phyloP scores from a whole-genome alignment of 2,797 vertebrate species.

The Pangasius sanitwongsei region DNA sequence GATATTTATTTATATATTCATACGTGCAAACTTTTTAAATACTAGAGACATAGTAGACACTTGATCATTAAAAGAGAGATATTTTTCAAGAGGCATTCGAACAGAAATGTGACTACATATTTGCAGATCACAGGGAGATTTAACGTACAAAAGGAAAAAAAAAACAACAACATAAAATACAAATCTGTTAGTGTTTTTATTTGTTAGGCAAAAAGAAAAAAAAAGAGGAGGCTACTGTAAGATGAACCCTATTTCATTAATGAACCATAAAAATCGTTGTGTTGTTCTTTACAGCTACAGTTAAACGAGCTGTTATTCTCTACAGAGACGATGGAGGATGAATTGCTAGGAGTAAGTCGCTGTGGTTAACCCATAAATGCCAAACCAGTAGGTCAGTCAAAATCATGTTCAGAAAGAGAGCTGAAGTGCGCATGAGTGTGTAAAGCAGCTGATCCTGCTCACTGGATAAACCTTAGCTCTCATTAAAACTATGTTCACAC shows the following conservation, averaged over 20 bases:
- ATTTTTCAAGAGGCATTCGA: not conserved
- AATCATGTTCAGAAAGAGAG: not conserved
- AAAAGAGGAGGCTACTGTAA: conserved; percentile 18
- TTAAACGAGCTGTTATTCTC: not conserved
- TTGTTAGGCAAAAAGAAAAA: conserved; percentile 30
- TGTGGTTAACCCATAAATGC: not conserved
- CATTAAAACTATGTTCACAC: too few species aligned
- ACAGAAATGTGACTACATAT: conserved; percentile 25
- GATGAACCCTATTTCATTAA: conserved; percentile 32
- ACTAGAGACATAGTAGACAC: not conserved
- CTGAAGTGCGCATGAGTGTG: not conserved
- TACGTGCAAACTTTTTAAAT: not conserved
- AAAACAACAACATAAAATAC: not conserved
- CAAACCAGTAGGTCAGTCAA: not conserved
- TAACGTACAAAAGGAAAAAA: not conserved
- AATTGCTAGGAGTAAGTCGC: not conserved
- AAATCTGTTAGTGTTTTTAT: conserved; percentile 45
- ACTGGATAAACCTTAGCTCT: not conserved
- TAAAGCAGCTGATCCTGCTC: not conserved
- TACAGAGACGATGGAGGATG: not conserved
- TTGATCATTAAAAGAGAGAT: not conserved
- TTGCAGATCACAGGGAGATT: conserved; percentile 14
- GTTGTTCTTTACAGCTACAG: not conserved
- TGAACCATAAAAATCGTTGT: not conserved
- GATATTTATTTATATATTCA: not conserved